Evolutionary conservation across 2,888 invertebrate species (phyloP), one percentile per base, ranked within the genome.

Genomic region (Idaea aversata): DNA sequence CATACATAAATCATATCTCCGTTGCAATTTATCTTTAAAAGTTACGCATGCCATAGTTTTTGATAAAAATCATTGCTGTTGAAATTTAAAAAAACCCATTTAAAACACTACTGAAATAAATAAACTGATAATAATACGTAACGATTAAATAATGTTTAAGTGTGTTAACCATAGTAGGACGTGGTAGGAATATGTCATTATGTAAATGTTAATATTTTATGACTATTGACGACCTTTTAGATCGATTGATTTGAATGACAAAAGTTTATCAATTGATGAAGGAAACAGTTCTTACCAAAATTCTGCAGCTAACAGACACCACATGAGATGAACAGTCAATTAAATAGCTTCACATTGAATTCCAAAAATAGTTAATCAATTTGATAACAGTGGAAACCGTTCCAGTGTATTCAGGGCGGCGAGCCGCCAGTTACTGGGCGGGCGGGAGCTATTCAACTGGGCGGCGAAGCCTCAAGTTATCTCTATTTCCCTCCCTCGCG

Each of bases 371-470:
- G 47, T 47, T 47, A 13, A 47, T 47, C 5, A 47, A 63, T 66
- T 64, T 65, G n/a, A 66, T 64, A 68, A 71, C 63, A 67, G 60
- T 63, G 59, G 5, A 16, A 67, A 75, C 69, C 69, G 65, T 66
- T 66, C 72, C 75, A 70, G 83, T 86, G 84, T 80, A 78, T 71
- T 70, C 87, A 80, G 86, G 83, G 83, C 88, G 83, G 83, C 81
- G 77, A 73, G 72, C 87, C 79, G 76, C 72, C 77, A 77, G 81
- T 81, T 79, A 92, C 91, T 92, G 91, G 92, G 91, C 90, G 91
- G 92, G 92, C 91, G 90, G 91, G 88, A 83, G 85, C 75, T 79
- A 79, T 72, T 68, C 78, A 81, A 81, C 83, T 82, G 78, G 87
- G 86, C 83, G 86, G 85, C 81, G 78, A 84, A 88, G 85, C 88